Evolutionary conservation across 2,888 invertebrate genomes (phyloP), one percentile per base, ranked within the genome.

Genomic region (Polydrusus pterygomalis): DNA sequence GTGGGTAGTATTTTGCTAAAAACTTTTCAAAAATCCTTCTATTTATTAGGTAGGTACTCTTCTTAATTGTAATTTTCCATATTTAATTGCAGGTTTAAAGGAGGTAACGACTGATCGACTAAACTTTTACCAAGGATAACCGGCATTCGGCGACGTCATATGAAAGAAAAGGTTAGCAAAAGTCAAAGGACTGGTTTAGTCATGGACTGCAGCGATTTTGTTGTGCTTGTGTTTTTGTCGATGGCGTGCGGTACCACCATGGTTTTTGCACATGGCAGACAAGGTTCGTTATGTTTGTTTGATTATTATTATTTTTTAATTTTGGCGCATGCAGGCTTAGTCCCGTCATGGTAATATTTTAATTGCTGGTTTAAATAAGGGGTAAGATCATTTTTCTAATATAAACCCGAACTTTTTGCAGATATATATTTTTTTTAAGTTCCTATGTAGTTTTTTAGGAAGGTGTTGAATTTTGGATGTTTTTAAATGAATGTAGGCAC

Each of bases 181-280:
- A 49, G 45, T 43, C 40, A 65, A 54, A 64, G 54, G 65, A 65
- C 56, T 43, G 62, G 58, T 62, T 72, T 47, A 75, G 75, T 77
- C 75, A 77, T 77, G 77, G 69, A 75, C 40, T 72, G 65, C 72
- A 58, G 13, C 76, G 72, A 73, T 69, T 76, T 76, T 30, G 63
- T 72, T 43, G 68, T 64, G 62, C 49, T 75, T 47, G 67, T 67
- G 38, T 67, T 60, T 62, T 69, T 76, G 63, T 45, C 63, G 11
- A 69, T 69, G 30, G 58, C 38, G 18, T 63, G 68, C 17, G 62
- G 60, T 70, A 68, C 69, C 34, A 69, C 62, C 9, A 18, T 62
- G 65, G 71, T 75, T 75, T 67, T 76, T 63, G 69, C 76, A 17
- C 20, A 76, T 20, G 25, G 45, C 51, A 62, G 69, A 47, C 68